Conservation (phyloP, 2,888 invertebrate species). For the Saturnia pavonia region DNA sequence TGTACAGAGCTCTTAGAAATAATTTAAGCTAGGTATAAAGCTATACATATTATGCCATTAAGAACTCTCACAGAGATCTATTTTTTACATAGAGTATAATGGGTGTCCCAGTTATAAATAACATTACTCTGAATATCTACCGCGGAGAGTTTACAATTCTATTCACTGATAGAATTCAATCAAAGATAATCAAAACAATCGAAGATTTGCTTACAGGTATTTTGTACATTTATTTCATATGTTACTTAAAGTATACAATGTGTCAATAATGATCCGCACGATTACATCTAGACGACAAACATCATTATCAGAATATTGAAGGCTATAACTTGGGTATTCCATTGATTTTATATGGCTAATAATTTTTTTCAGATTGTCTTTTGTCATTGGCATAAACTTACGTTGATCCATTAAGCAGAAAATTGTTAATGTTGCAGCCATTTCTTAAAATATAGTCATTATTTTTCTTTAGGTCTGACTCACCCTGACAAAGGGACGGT, state of each 20-base stretch:
- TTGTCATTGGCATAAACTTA: neutral
- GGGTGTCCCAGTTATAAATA: constrained; percentile 46
- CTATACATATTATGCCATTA: neutral
- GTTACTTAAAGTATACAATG: neutral
- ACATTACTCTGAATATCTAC: constrained; percentile 64
- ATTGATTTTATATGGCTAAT: neutral
- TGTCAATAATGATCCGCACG: neutral
- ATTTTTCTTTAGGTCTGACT: constrained; percentile 50
- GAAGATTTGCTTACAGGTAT: constrained; percentile 65
- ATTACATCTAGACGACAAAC: neutral
- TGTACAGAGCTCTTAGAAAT: neutral
- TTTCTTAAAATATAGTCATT: neutral
- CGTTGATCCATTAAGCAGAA: neutral
- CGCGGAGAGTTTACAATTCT: constrained; percentile 64
- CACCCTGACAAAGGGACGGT: constrained; percentile 57
- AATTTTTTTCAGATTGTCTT: neutral
- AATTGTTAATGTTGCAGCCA: neutral
- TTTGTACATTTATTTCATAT: neutral
- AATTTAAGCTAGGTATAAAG: neutral
- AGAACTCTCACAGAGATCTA: neutral
- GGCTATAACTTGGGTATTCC: neutral
- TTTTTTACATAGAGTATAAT: constrained; percentile 53
- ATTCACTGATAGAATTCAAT: constrained; percentile 53
- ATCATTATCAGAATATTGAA: neutral
- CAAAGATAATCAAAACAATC: constrained; percentile 44